Base-by-base conservation (phyloP, 2,113 vertebrate species). In the Prunella fulvescens region DNA sequence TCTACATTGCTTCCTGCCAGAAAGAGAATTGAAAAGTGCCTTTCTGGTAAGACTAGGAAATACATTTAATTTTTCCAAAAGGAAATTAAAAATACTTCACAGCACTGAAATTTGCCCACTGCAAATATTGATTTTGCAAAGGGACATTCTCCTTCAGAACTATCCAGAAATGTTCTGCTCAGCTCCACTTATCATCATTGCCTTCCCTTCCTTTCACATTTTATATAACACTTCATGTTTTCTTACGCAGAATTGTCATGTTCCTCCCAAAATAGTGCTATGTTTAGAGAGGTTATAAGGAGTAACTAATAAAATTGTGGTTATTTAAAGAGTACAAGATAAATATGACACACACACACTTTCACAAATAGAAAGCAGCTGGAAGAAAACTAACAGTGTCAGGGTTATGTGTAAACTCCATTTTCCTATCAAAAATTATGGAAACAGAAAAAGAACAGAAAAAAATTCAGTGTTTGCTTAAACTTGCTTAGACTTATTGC, bases 251-350 rank as follows among this genome's bases (percentile, higher is more conserved):
- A 92, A 90, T 58, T 53, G 53, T 66, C 61, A 6, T n/a, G 65
- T 88, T 86, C 69, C 53, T 96, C 80, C 72, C 76, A 51, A 90
- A 95, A 95, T n/a, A 90, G 87, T 29, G 7, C 64, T 40, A 9
- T 51, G 56, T 89, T 93, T 90, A 81, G 91, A 84, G 88, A 86
- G 64, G 69, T 79, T 91, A 40, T 64, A 78, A 94, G 61, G 44
- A 95, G 81, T 42, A 48, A 86, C 65, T 86, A 93, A 94, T 88
- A 73, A 88, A 93, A 94, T 23, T 61, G 72, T 29, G 57, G 67
- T 88, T 96, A 88, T 96, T 93, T 95, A 94, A 92, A 88, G 80
- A 84, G 72, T 8, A 90, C 60, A 57, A 93, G 81, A 94, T 86
- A 94, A 92, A 92, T 88, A 33, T 26, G 90, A 92, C 69, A 96